These are phyloP conservation scores for Drosophila azteca DNA, from an alignment of 1,140 invertebrate species.

Conservation along the genomic window DNA sequence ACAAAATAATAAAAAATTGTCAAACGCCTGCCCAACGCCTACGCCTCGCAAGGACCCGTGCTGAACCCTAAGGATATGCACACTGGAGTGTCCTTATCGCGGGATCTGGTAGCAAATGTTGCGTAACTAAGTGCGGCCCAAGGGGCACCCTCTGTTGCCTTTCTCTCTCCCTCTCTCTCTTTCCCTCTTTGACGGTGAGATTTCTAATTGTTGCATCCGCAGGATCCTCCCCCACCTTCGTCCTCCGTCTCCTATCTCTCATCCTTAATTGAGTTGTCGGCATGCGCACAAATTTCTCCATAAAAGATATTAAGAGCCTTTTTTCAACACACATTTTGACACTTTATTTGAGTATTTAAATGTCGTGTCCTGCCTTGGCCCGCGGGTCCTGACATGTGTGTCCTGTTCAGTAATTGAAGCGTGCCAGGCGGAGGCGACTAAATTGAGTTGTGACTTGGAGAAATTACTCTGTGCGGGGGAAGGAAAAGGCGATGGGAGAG, in stretches of 20 bases:
- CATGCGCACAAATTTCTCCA: constrained; percentile 9
- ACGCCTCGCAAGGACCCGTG: constrained; percentile 6
- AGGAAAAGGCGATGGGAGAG: not conserved
- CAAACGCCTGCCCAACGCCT: constrained; percentile 74
- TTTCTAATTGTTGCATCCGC: constrained; percentile 64
- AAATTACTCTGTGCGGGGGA: constrained; percentile 9
- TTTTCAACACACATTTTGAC: constrained; percentile 61
- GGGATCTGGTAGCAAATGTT: constrained; percentile 64
- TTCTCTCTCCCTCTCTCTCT: not conserved
- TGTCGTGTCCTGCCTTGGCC: constrained; percentile 13
- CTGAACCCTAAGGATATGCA: not conserved
- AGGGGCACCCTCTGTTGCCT: constrained; percentile 12
- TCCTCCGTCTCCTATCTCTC: constrained; percentile 20
- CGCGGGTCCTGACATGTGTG: not conserved
- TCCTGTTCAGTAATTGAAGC: constrained; percentile 51
- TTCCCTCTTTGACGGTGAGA: constrained; percentile 45
- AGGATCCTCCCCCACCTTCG: constrained; percentile 2
- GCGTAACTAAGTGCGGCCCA: constrained; percentile 71
- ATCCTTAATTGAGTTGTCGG: constrained; percentile 69
- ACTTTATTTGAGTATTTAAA: constrained; percentile 62
- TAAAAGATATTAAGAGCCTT: constrained; percentile 21
- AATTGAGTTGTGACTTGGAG: constrained; percentile 41
- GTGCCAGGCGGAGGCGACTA: constrained; percentile 31
- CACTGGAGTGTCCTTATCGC: constrained; percentile 48
- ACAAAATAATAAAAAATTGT: constrained; percentile 69